Evolutionary conservation across 2,113 vertebrate species (phyloP), one percentile per base, ranked within the genome.

Genomic region (Alethe diademata): DNA sequence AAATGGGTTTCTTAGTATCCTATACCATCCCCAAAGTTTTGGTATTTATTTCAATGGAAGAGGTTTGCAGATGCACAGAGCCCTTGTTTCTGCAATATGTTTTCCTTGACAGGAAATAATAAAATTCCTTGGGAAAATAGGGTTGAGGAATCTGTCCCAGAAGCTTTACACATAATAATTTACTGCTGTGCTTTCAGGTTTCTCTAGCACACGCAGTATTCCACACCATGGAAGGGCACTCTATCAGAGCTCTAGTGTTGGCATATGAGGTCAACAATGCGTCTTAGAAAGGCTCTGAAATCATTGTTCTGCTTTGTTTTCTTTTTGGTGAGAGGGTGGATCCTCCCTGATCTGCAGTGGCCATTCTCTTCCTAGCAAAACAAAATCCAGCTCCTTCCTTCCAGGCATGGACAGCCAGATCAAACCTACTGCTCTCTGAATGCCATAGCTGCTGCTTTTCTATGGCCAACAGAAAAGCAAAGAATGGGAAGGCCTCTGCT

Each of bases 191-290:
- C 25, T 95, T 87, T 81, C 48, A 71, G 40, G 50, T 62, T 91
- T 67, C 74, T 87, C 22, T 60, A 35, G 48, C 33, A 48, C 40
- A 45, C 2, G 2, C 4, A 56, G 28, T 78, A 38, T 87, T 75
- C 66, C 48, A 75, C 17, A 28, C 40, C 0, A 3, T 0, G 0
- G 6, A 82, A 54, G 12, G 45, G 31, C 11, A 42, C 28, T 35
- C 24, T n/a, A 11, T 62, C 26, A 86, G 54, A 83, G 15, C 28
- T 60, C 38, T 58, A 53, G 9, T 47, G 33, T 38, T 64, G 73
- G 53, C 33, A 14, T 38, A 19, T 0, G 3, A 70, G 36, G 42
- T 40, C 75, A 90, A 58, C 18, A 53, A 36, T 38, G 48, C 2
- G 0, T 48, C 54, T 67, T 22, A 58, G 80, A 89, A 85, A 89